Percentiles rank a stretch among this genome's conserved stretches.
Evolutionary conservation across 2,888 invertebrate species (phyloP).

Genomic region (Campoplex capitator): DNA sequence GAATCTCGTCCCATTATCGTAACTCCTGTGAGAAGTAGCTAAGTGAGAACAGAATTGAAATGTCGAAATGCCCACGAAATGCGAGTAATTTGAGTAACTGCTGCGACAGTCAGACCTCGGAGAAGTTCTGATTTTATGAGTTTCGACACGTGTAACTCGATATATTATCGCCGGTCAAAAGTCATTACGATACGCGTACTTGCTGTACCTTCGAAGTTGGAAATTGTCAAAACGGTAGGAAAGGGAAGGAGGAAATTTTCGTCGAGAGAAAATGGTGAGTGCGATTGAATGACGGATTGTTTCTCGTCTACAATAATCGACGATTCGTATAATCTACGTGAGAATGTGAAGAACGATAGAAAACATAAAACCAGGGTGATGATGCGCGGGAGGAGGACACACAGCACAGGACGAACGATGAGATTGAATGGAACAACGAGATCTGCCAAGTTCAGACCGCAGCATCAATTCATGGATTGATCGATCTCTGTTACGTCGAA

Average conservation of each 20-base stretch:
- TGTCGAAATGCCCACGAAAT: not conserved
- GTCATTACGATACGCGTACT: not conserved
- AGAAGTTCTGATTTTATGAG: not conserved
- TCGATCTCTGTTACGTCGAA: constrained; percentile 55
- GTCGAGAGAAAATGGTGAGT: not conserved
- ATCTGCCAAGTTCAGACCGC: constrained; percentile 67
- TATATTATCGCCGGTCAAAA: not conserved
- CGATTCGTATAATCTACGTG: constrained; percentile 48
- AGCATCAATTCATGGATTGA: constrained; percentile 67
- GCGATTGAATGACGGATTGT: constrained; percentile 31
- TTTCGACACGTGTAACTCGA: not conserved
- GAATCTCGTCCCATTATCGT: too few species aligned
- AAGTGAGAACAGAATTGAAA: not conserved
- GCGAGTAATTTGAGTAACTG: not conserved
- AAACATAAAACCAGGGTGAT: not conserved
- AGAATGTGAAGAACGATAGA: constrained; percentile 5
- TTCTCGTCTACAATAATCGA: constrained; percentile 36
- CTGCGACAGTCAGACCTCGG: not conserved
- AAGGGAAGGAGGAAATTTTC: not conserved
- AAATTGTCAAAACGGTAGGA: not conserved
- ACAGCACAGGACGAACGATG: not conserved
- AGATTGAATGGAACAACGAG: constrained; percentile 65
- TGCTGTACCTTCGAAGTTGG: not conserved
- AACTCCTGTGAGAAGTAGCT: too few species aligned
- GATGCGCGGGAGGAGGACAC: constrained; percentile 2